A percentile compares a stretch with the other conserved stretches of the same genome.
phyloP scores from a whole-genome alignment of 2,113 vertebrate genomes.

The Dissostichus mawsoni region DNA sequence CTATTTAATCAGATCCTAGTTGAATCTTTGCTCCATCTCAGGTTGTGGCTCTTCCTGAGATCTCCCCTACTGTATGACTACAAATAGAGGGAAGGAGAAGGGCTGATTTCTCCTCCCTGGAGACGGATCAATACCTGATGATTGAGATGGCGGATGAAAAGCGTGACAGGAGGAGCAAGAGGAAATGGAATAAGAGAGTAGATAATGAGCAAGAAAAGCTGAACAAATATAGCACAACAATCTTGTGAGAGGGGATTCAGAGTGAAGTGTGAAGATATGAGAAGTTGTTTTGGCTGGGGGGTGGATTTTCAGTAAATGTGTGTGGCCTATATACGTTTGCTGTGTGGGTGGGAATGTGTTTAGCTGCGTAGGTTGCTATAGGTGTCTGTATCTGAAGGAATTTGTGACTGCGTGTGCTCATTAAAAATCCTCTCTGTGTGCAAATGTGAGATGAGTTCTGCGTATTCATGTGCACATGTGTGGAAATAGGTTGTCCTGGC shows the following conservation, averaged over 20 bases:
- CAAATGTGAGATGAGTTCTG: neutral
- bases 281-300: conserved; percentile 14
- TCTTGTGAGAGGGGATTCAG: conserved; percentile 10
- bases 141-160: conserved; percentile 37
- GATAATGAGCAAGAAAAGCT: neutral
- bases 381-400: conserved; percentile 21
- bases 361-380: conserved; percentile 21
- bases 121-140: conserved; percentile 72
- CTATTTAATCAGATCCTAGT: neutral
- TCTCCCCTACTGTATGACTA: conserved; percentile 37
- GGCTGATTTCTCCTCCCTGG: conserved; percentile 43
- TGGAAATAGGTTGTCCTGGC: too few species aligned
- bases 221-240: neutral
- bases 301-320: conserved; percentile 11
- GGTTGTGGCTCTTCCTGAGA: conserved; percentile 31
- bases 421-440: conserved; percentile 1
- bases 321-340: conserved; percentile 37
- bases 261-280: conserved; percentile 16
- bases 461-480: too few species aligned
- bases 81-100: conserved; percentile 58
- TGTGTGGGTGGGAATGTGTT: conserved; percentile 46
- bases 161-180: conserved; percentile 11
- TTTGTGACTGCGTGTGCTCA: neutral
- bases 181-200: neutral
- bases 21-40: conserved; percentile 32